Evolutionary conservation across 2,797 vertebrate genomes (phyloP).

Genomic region (Cephalopachus bancanus): DNA sequence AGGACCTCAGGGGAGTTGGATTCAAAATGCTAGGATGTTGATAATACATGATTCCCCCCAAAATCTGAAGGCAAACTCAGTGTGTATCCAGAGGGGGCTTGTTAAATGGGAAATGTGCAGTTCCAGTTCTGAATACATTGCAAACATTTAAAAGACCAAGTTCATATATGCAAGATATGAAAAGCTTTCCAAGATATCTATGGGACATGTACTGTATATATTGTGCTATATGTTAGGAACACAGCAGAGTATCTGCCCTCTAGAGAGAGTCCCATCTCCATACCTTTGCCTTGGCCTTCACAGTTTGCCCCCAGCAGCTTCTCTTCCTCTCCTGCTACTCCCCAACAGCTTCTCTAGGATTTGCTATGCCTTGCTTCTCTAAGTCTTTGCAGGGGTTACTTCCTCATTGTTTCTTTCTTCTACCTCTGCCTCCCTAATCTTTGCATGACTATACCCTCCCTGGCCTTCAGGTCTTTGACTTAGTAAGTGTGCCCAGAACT

Average conservation of each 20-base stretch:
- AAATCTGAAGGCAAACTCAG: not conserved
- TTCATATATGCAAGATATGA: not conserved
- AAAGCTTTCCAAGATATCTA: not conserved
- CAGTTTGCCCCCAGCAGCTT: not conserved
- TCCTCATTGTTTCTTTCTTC: not conserved
- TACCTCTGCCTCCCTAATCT: not conserved
- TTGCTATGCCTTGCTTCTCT: not conserved
- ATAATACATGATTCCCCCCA: not conserved
- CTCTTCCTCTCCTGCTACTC: not conserved
- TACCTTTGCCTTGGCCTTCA: not conserved
- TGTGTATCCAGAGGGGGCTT: not conserved
- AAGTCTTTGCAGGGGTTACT: not conserved
- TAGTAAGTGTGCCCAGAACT: conserved; percentile 2
- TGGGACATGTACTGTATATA: not conserved
- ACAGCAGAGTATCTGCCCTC: not conserved
- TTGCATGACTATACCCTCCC: not conserved
- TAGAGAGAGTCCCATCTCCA: not conserved
- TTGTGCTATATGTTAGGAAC: not conserved
- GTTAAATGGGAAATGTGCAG: not conserved
- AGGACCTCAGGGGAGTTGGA: not conserved
- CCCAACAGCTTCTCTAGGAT: not conserved
- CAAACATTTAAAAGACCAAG: not conserved
- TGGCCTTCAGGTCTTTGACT: not conserved
- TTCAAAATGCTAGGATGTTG: not conserved
- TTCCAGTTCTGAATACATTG: not conserved